Evolutionary conservation across 2,888 invertebrate genomes (phyloP), one percentile per base, ranked within the genome.

Genomic region (Liposcelis brunnea): DNA sequence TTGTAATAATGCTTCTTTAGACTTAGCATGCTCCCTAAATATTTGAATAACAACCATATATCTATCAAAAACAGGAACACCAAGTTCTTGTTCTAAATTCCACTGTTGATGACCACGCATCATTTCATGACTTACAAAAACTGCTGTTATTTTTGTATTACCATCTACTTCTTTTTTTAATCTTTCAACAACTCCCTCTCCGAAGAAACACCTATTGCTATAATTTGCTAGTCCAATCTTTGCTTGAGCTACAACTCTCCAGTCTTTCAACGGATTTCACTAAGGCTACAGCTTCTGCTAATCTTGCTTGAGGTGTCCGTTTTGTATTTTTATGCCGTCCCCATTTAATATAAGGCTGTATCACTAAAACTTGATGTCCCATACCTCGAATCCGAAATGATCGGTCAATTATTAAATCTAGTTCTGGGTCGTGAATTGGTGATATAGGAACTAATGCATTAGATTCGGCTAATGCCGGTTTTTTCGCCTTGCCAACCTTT

Each of bases 41-140:
- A 89, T 87, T 57, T 82, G 77, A 55, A 85, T 73, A 2, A 86
- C 80, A 35, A 86, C 68, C 21, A 74, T 74, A 55, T 81, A 84
- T 14, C 83, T 71, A 61, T 77, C 80, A 51, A 72, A 77, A n/a
- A 87, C 72, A 1, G 80, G 78, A 11, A 82, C 60, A 1, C 68
- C 59, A 55, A 85, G 77, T 19, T 66, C 63, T 3, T 67, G 58
- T 57, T 77, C 72, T 4, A 86, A 61, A 49, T 69, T 67, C 11
- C 64, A 59, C 46, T 70, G 69, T 56, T 86, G 86, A 1, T 61
- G 54, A 35, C 71, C 71, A 45, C 69, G 71, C 33, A 87, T 57
- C 21, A 70, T 67, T 52, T 81, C 72, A 19, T 77, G 65, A 56
- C 81, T 83, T 2, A 87, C 60, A 59, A 86, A 84, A 10, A 85